Conservation (phyloP, 2,888 invertebrate genomes). For the Crioceris asparagi region DNA sequence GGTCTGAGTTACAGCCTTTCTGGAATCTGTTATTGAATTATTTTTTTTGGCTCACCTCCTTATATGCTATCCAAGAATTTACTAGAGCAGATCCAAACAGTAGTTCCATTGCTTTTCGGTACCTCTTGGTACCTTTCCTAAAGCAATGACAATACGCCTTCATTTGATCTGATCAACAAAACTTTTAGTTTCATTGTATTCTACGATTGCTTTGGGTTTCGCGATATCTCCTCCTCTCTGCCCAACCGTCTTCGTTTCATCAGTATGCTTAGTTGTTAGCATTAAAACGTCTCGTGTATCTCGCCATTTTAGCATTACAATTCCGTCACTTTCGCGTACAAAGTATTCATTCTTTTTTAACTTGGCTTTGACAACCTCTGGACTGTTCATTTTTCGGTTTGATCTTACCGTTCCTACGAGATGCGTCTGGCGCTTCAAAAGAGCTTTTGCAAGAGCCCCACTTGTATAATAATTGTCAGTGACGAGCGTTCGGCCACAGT, state of each 20-base stretch:
- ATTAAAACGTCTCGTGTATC: background rate
- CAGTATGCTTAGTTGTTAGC: background rate
- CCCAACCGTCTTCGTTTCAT: background rate
- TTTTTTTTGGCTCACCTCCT: no score
- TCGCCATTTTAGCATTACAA: background rate
- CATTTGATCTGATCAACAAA: no score
- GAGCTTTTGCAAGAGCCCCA: no score
- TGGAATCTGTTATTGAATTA: no score
- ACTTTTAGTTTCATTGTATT: conserved; percentile 5
- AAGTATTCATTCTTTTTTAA: background rate
- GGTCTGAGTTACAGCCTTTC: no score
- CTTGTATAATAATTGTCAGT: no score
- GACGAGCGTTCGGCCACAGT: no score
- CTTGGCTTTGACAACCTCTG: background rate
- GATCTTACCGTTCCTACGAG: background rate
- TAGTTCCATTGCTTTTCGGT: no score
- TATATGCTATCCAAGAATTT: no score
- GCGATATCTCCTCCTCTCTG: conserved; percentile 1
- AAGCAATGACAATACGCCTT: no score
- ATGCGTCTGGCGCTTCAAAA: background rate
- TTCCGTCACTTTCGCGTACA: background rate
- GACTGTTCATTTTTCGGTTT: background rate
- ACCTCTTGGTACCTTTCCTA: no score
- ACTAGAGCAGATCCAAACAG: no score
- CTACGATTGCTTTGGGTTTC: conserved; percentile 2